Base-by-base conservation (phyloP, 2,113 vertebrate species). In the Datnioides undecimradiatus region DNA sequence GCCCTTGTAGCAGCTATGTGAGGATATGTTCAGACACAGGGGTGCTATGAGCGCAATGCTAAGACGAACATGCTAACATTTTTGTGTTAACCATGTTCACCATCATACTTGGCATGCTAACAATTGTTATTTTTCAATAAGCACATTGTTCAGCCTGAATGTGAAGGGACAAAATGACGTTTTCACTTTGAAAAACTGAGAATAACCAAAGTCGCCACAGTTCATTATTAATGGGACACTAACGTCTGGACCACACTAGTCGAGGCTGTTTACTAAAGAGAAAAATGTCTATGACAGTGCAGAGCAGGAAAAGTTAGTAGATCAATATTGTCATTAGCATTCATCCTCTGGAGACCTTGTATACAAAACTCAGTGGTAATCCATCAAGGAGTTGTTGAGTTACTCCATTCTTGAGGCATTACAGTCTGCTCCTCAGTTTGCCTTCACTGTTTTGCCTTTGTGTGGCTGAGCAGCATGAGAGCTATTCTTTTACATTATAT, bases 401-500 rank as follows among this genome's bases (percentile, higher is more conserved):
- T 68, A 38, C 40, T 38, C n/a, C 7, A 10, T 3, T 41, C 17
- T 27, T 25, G 11, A 9, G 13, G 46, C n/a, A 55, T 41, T 34
- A 16, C 36, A 66, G 48, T 48, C 23, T 63, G 17, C 51, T 13
- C 33, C 31, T 54, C 13, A 76, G 48, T 64, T 59, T 60, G 58
- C 45, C 58, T 33, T 84, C 8, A 48, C 43, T n/a, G 34, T n/a
- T 62, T 17, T 23, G 8, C 33, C 40, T 33, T 43, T 66, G 25
- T 40, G 29, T 51, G 63, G 51, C 33, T 29, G 23, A 64, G 40
- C 40, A 73, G 40, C 57, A 49, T 27, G 34, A 64, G 33, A 17
- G 48, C 23, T 27, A 33, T 60, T 59, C 41, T 78, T 66, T 45
- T 57, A 80, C 66, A 34, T 60, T 6, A 75, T 60, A 62, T 63